phyloP scores from a whole-genome alignment of 1,140 invertebrate genomes.

The Dryas iulia region DNA sequence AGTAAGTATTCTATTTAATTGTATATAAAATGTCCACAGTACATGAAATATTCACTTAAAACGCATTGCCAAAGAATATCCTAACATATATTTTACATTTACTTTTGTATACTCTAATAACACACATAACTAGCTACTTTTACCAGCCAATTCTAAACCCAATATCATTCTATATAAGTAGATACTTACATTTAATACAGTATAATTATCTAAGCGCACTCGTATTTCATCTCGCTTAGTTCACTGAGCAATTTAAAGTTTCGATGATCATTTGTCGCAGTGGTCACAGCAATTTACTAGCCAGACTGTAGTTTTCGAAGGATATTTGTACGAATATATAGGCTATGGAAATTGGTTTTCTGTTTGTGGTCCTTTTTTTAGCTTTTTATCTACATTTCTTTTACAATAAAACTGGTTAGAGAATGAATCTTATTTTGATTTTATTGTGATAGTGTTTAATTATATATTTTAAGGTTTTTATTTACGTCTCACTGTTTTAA shows the following conservation, averaged over 20 bases:
- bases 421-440: too few species aligned
- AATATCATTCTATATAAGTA: not conserved
- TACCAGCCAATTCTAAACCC: not conserved
- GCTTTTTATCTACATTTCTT: too few species aligned
- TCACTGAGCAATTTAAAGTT: constrained; percentile 9
- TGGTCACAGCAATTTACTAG: constrained; percentile 7
- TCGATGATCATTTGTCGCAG: constrained; percentile 9
- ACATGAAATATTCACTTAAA: too few species aligned
- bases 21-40: too few species aligned
- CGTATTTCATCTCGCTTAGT: constrained; percentile 2
- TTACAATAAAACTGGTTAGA: too few species aligned
- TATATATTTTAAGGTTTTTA: too few species aligned
- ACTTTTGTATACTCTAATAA: not conserved
- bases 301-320: constrained; percentile 6
- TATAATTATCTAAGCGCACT: constrained; percentile 1
- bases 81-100: too few species aligned
- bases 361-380: not conserved
- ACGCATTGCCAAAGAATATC: too few species aligned
- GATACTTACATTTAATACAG: not conserved
- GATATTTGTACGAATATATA: constrained; percentile 6
- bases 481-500: too few species aligned
- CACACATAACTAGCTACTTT: not conserved
- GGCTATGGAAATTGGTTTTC: not conserved
- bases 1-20: too few species aligned
- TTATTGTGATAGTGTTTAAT: too few species aligned